Percentiles rank a stretch among this genome's conserved stretches.
phyloP scores from a whole-genome alignment of 2,888 invertebrate genomes.

The Lampropteryx suffumata region DNA sequence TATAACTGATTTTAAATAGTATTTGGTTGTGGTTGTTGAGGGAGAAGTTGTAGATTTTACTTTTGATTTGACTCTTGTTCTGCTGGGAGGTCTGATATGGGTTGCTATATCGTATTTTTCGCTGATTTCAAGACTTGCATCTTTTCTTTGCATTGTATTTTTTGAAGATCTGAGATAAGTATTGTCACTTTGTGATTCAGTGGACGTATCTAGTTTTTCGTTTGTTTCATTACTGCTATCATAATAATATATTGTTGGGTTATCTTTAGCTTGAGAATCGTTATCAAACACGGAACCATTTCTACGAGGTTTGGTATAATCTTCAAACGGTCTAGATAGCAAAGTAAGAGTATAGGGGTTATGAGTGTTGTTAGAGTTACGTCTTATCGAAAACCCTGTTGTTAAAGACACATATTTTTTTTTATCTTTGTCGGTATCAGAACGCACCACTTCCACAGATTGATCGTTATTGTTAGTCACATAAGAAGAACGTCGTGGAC shows the following conservation, averaged over 20 bases:
- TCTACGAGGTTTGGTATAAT: constrained; percentile 41
- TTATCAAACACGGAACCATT: constrained; percentile 13
- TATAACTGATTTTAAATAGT: constrained; percentile 62
- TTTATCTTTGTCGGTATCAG: constrained; percentile 49
- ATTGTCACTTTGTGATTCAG: constrained; percentile 36
- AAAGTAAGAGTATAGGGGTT: constrained; percentile 75
- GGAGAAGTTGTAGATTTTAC: constrained; percentile 41
- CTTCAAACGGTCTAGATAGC: constrained; percentile 64
- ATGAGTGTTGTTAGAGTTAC: constrained; percentile 66
- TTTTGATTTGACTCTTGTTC: constrained; percentile 28
- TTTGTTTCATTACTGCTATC: constrained; percentile 48
- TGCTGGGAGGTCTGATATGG: constrained; percentile 44
- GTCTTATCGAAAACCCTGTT: constrained; percentile 76
- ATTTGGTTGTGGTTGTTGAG: constrained; percentile 52
- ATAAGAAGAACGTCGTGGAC: constrained; percentile 48
- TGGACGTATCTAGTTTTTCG: constrained; percentile 40
- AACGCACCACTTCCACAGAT: constrained; percentile 53
- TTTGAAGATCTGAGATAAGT: constrained; percentile 40
- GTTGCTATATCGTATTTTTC: constrained; percentile 56
- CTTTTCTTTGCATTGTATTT: constrained; percentile 48
- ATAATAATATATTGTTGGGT: constrained; percentile 50
- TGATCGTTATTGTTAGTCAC: constrained; percentile 61
- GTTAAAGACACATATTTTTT: constrained; percentile 72
- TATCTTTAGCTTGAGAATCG: constrained; percentile 33
- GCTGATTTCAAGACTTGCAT: constrained; percentile 43